Percentiles rank a stretch among this genome's conserved stretches.
Evolutionary conservation across 1,140 invertebrate genomes (phyloP).

Genomic region (Choristoneura fumiferana): DNA sequence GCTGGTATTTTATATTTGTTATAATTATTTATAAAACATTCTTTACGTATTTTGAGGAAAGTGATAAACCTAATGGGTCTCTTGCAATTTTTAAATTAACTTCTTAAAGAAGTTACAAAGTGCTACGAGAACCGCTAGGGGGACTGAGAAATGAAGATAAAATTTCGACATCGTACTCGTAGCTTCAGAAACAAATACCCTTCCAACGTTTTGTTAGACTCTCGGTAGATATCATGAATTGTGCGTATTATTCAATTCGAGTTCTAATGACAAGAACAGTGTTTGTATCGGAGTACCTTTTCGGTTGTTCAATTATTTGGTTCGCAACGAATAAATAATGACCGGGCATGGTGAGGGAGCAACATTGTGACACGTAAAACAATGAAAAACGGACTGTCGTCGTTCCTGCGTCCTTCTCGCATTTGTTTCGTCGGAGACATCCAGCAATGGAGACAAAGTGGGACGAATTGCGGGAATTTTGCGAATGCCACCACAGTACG

Average conservation of each 20-base stretch:
- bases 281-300: neutral
- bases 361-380: conserved; percentile 29
- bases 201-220: neutral
- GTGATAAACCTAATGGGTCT: neutral
- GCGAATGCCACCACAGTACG: conserved; percentile 36
- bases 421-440: conserved; percentile 47
- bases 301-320: conserved; percentile 23
- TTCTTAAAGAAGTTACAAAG: neutral
- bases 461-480: conserved; percentile 44
- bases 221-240: neutral
- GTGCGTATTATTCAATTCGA: neutral
- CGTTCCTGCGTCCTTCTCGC: conserved; percentile 40
- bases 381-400: conserved; percentile 43
- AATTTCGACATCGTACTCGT: neutral
- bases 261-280: neutral
- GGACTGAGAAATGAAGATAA: neutral
- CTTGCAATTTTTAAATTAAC: neutral
- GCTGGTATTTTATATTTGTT: too few species aligned
- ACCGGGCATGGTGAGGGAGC: conserved; percentile 10
- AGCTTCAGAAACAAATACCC: neutral
- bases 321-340: conserved; percentile 33
- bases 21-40: too few species aligned
- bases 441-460: conserved; percentile 58
- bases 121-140: neutral
- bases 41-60: too few species aligned